phyloP scores from a whole-genome alignment of 2,888 invertebrate species.

The Drosophila kuntzei region DNA sequence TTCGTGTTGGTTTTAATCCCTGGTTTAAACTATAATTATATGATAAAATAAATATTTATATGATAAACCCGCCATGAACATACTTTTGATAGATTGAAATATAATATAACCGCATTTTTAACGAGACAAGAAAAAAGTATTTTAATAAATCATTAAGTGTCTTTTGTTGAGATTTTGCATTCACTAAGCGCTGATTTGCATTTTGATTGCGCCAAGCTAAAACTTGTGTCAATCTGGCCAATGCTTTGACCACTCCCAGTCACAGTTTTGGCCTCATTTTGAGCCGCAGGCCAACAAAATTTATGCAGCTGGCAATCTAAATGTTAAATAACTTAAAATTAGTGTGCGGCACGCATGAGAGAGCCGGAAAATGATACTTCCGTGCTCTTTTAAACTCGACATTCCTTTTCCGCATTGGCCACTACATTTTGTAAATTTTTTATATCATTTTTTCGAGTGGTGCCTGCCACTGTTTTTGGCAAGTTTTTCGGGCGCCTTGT shows the following conservation, averaged over 20 bases:
- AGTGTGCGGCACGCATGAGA: slow-evolving; percentile 76
- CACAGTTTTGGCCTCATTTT: slow-evolving; percentile 1
- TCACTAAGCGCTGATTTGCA: slow-evolving; percentile 45
- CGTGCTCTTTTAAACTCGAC: slow-evolving; percentile 53
- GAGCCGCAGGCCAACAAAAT: slow-evolving; percentile 37
- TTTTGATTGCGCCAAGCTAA: slow-evolving; percentile 52
- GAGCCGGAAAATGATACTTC: slow-evolving; percentile 74
- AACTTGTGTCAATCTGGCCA: slow-evolving; percentile 47
- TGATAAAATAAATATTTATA: no score
- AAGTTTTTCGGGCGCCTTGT: slow-evolving; percentile 66
- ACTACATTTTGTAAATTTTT: slow-evolving; percentile 69
- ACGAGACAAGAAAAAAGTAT: slow-evolving; percentile 15
- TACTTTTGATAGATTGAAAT: not conserved
- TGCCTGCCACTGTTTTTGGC: slow-evolving; percentile 52
- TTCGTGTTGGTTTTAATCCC: no score
- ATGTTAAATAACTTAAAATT: slow-evolving; percentile 76
- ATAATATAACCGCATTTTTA: slow-evolving; percentile 9
- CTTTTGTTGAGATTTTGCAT: slow-evolving; percentile 29
- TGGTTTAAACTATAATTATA: no score
- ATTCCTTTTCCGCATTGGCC: slow-evolving; percentile 75
- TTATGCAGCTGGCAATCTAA: slow-evolving; percentile 69
- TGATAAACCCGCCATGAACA: not conserved
- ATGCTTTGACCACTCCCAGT: slow-evolving; percentile 11
- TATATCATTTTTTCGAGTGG: slow-evolving; percentile 1
- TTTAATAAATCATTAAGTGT: slow-evolving; percentile 44